Conservation (phyloP, 2,113 vertebrate species). For the Oxyura jamaicensis region DNA sequence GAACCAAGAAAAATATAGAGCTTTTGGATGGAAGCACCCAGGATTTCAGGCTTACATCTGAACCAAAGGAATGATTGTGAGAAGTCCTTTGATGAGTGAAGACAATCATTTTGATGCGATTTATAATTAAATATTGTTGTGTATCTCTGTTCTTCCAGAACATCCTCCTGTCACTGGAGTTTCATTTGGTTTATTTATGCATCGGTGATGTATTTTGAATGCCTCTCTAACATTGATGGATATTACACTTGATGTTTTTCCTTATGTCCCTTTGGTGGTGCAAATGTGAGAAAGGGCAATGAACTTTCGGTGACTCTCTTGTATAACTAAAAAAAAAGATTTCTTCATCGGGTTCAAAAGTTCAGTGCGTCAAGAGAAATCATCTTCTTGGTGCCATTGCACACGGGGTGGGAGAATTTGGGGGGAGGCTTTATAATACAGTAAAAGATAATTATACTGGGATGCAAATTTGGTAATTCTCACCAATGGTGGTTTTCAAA, state of each 20-base stretch:
- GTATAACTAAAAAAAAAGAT: conserved; percentile 42
- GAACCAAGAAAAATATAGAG: conserved; percentile 55
- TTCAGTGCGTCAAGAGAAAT: conserved; percentile 70
- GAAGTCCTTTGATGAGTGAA: conserved; percentile 20
- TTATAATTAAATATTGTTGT: conserved; percentile 64
- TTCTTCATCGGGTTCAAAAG: conserved; percentile 68
- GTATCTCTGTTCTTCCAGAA: not conserved
- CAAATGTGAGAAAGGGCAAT: conserved; percentile 76
- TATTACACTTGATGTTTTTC: conserved; percentile 76
- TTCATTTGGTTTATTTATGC: conserved; percentile 60
- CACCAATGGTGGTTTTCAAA: not conserved
- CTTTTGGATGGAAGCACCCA: not conserved
- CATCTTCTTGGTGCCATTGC: conserved; percentile 46
- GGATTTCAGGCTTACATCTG: conserved; percentile 3
- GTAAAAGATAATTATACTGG: not conserved
- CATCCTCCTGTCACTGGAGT: conserved; percentile 26
- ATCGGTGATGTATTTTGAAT: conserved; percentile 52
- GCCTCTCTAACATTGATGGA: conserved; percentile 61
- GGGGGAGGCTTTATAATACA: not conserved
- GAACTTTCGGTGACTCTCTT: conserved; percentile 74
- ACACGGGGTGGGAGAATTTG: not conserved
- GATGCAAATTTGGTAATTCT: not conserved
- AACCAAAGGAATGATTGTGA: conserved; percentile 11
- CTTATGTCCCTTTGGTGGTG: conserved; percentile 73
- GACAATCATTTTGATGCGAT: not conserved